Evolutionary conservation across 2,888 invertebrate species (phyloP), one percentile per base, ranked within the genome.

Genomic region (Tinea trinotella): DNA sequence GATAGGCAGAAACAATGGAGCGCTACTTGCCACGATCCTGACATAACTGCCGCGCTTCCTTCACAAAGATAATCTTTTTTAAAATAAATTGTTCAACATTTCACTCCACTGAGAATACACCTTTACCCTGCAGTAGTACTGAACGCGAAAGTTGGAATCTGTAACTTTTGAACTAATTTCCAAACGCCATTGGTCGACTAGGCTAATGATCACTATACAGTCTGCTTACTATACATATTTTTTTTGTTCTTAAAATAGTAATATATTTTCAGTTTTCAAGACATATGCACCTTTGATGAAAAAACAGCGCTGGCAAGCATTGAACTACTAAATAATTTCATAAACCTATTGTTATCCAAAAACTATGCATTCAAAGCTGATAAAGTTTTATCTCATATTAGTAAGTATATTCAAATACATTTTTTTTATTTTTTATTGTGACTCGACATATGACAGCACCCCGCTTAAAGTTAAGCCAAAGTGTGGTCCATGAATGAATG

Each of bases 281-380:
- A 87, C 15, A 78, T 89, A 63, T 77, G 84, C 13, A 84, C 87
- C 40, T 89, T 90, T 59, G 90, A 91, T 59, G 83, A 85, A 34
- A 72, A 76, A 48, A 84, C 88, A 0, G 86, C 89, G 0, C 62
- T 88, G 52, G 65, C 79, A 1, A 88, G 89, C 54, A 58, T 90
- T 13, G 91, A 92, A 61, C 84, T 90, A 62, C 91, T 89, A 76
- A 74, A 88, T 57, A 64, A 66, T 0, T 82, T 84, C 46, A 64
- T 84, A 0, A 61, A 60, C 1, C 54, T 76, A 12, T 59, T 80
- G 5, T 59, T 78, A 12, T 74, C 74, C 0, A 62, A 70, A 0
- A 67, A 63, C 12, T 71, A 71, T 57, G 65, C 68, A 0, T 60
- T 79, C 30, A 76, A 76, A 60, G 59, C 69, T 34, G 74, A 76